Base-by-base conservation (phyloP, 2,888 invertebrate genomes). In the Callosobruchus maculatus region DNA sequence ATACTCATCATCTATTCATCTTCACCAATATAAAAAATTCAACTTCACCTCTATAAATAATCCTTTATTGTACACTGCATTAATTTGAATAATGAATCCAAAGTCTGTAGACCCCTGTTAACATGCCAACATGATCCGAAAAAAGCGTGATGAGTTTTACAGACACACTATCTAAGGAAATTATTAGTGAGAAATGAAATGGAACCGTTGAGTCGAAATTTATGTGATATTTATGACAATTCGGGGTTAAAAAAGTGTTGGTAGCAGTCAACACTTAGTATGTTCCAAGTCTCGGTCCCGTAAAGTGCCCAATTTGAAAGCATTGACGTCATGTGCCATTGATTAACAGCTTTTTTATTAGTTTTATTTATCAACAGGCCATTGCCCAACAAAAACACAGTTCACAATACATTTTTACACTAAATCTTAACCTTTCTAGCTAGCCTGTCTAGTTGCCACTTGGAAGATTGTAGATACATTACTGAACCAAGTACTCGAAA, bases 71-170 rank as follows among this genome's bases (percentile, higher is more conserved):
- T 7, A 49, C 13, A 49, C 49, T 49, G 49, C 49, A 49, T 49
- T 49, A 49, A 49, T 49, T 49, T 49, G 49, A 49, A 49, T 49
- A 49, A 49, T 49, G 49, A 49, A 49, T 49, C 49, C 49, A 13
- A 13, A 49, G 49, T 49, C 9, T 49, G 18, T 26, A 49, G 49
- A 49, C 49, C 49, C 13, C 49, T 49, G 49, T 49, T 49, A 49
- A 13, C 13, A 49, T 18, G 49, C 49, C 49, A 49, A 49, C 49
- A 18, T 49, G 49, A 49, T 26, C 49, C 49, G 49, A 49, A 49
- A 49, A 49, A 49, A 49, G 49, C 1, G 67, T 80, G 78, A 80
- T 80, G 77, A 79, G 70, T 79, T 78, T 78, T 72, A 72, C 80
- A 80, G 79, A 72, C 76, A 68, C 71, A 21, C 72, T 78, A 78